Percentiles rank a stretch among this genome's conserved stretches.
Conservation (phyloP, 2,797 vertebrate species). For the Hemibagrus guttatus region DNA sequence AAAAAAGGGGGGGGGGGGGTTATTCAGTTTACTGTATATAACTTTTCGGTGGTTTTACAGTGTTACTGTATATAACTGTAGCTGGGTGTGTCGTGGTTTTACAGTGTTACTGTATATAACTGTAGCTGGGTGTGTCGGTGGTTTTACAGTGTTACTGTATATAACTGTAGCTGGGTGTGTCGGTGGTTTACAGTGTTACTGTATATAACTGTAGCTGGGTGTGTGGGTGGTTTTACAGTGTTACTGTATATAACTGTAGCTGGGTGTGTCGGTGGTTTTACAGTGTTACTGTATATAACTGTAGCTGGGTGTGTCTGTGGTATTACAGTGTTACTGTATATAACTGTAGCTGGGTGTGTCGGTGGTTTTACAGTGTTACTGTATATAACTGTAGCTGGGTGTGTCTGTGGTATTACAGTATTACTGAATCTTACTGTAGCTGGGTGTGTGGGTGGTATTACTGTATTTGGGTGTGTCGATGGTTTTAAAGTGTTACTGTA, state of each 20-base stretch:
- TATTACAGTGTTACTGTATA: not conserved
- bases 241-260: not conserved
- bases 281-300: not conserved
- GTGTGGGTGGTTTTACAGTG: accelerated
- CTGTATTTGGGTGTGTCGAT: not conserved
- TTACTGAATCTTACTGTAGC: not conserved
- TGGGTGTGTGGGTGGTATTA: not conserved
- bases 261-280: too few species aligned
- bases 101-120: not conserved
- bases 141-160: not conserved
- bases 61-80: not conserved
- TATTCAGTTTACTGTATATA: too few species aligned
- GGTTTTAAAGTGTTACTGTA: not conserved
- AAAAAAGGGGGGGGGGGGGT: too few species aligned
- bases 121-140: not conserved
- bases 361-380: not conserved
- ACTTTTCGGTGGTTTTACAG: constrained; percentile 64
- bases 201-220: not conserved
- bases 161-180: constrained; percentile 12
- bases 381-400: not conserved
- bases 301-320: not conserved
- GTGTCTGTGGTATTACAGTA: not conserved
- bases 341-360: not conserved
- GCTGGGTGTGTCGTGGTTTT: too few species aligned
- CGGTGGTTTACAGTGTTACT: constrained; percentile 42